These are phyloP conservation scores for Bolborhynchus lineola DNA, from an alignment of 2,113 vertebrate species.

Conservation along the genomic window DNA sequence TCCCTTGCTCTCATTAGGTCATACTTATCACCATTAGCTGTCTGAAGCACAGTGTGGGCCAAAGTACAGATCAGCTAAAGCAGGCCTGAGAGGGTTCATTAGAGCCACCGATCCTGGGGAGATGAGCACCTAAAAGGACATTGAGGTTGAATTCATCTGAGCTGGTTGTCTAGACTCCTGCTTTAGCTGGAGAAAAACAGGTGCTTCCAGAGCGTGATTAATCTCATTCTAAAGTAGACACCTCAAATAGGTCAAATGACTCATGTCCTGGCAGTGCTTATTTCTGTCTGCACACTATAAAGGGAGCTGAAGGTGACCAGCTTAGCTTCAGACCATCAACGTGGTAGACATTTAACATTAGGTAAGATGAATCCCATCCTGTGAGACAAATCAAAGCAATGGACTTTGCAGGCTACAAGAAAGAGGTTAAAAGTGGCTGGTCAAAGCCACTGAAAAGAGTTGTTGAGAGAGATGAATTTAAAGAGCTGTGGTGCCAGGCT, in stretches of 20 bases:
- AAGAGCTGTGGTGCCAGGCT: background rate
- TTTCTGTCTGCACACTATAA: constrained; percentile 30
- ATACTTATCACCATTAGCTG: constrained; percentile 5
- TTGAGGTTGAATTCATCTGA: background rate
- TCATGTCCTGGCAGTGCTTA: constrained; percentile 42
- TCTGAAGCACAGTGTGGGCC: constrained; percentile 25
- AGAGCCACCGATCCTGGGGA: background rate
- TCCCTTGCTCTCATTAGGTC: constrained; percentile 15
- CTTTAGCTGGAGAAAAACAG: constrained; percentile 39
- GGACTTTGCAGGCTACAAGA: background rate
- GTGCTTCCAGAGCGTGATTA: constrained; percentile 24
- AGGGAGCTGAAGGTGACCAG: constrained; percentile 29
- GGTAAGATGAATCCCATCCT: background rate
- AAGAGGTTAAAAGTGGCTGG: background rate
- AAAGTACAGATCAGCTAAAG: background rate
- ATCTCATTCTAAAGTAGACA: constrained; percentile 47
- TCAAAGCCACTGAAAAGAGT: background rate
- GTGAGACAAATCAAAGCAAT: background rate
- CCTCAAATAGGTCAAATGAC: constrained; percentile 59
- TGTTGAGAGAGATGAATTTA: background rate
- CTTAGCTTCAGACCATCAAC: background rate
- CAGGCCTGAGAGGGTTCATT: constrained; percentile 23
- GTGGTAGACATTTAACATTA: background rate
- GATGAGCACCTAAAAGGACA: background rate
- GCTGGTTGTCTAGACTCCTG: constrained; percentile 49